Percentiles rank a stretch among this genome's conserved stretches.
Evolutionary conservation across 2,888 invertebrate species (phyloP).

Genomic region (Dryobotodes eremita): DNA sequence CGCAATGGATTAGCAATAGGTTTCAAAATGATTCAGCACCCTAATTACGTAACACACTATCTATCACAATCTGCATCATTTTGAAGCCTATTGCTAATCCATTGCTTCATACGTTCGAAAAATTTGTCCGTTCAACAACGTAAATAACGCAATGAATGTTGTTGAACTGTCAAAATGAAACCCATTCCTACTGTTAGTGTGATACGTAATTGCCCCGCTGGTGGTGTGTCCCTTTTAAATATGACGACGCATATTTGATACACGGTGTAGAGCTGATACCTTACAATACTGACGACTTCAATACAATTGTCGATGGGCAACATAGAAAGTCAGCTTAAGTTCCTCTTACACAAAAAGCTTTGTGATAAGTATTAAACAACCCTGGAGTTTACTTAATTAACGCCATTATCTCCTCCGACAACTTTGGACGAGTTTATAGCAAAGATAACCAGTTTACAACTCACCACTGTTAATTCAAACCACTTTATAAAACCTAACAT

Average conservation of each 20-base stretch:
- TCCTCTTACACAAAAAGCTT: slow-evolving; percentile 70
- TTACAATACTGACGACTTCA: background rate
- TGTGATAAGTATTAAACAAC: slow-evolving; percentile 74
- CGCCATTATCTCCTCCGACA: slow-evolving; percentile 80
- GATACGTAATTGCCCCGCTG: too few relatives aligned
- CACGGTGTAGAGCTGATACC: background rate
- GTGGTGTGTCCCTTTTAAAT: background rate
- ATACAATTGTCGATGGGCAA: slow-evolving; percentile 3
- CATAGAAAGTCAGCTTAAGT: slow-evolving; percentile 48
- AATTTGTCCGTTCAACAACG: too few relatives aligned
- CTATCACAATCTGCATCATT: too few relatives aligned
- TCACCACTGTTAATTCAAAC: slow-evolving; percentile 41
- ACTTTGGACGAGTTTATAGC: slow-evolving; percentile 58
- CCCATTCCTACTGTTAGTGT: too few relatives aligned
- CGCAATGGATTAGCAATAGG: too few relatives aligned
- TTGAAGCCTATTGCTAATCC: too few relatives aligned
- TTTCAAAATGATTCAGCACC: too few relatives aligned
- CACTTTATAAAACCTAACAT: slow-evolving; percentile 38
- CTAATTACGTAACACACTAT: too few relatives aligned
- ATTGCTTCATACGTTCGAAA: too few relatives aligned
- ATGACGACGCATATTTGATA: background rate
- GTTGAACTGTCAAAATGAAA: too few relatives aligned
- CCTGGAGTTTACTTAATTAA: slow-evolving; percentile 83
- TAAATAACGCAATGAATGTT: too few relatives aligned
- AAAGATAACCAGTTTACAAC: slow-evolving; percentile 60